Base-by-base conservation (phyloP, 2,797 vertebrate species). In the Melanotaenia trifasciata region DNA sequence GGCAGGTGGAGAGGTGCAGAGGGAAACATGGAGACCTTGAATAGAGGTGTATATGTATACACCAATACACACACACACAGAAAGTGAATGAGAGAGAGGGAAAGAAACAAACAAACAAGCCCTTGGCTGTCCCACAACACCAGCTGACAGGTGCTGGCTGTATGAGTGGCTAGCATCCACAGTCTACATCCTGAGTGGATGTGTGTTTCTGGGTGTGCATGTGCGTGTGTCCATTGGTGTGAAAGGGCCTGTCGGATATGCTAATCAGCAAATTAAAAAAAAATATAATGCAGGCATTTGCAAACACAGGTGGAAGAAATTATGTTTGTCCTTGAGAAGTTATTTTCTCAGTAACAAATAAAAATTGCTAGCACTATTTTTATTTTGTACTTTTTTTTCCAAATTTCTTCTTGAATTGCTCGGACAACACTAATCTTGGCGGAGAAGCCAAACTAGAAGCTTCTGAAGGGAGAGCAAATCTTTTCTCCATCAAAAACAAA, bases 61-160 rank as follows among this genome's bases (percentile, higher is more conserved):
- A 24, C 14, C 51, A 53, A 53, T 26, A 40, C 65, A 70, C 26
- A 38, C 30, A 61, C 22, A 72, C 22, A 79, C 7, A 66, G 70
- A 79, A 28, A 76, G 43, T 45, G 57, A 64, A 58, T 51, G 64
- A 58, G 26, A 71, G 26, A 64, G 26, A 68, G 33, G 63, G 70
- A 43, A 63, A 79, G 65, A 79, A 28, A 85, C 30, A 86, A 71
- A 86, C 74, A 88, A 87, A 86, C 85, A 89, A 88, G 85, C 79
- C 85, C 78, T 90, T 91, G 90, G 90, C 90, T 91, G 84, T 90
- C 87, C 88, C 84, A 86, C 62, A 87, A 87, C 85, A 85, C 90
- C 91, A 93, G 92, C 92, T 93, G 92, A 93, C 92, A 93, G 92
- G 90, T 93, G 92, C 90, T 89, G 81, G 83, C 75, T 89, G 83